Conservation (phyloP, 2,888 invertebrate genomes). For the Platerodrilus igneus region DNA sequence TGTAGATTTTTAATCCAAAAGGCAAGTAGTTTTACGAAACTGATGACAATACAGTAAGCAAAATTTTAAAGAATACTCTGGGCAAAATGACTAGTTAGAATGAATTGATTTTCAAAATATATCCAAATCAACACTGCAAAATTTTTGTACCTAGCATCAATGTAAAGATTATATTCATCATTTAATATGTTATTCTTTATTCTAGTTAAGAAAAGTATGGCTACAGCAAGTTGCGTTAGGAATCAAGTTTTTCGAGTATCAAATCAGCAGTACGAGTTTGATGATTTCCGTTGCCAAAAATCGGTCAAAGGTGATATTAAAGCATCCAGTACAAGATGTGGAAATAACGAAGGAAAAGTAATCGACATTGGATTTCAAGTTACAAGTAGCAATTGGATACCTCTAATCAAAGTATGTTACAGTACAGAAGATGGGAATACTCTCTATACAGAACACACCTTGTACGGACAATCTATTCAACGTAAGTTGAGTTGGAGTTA, state of each 20-base stretch:
- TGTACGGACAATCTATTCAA: constrained; percentile 43
- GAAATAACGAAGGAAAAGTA: constrained; percentile 32
- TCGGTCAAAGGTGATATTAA: constrained; percentile 34
- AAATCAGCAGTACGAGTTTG: constrained; percentile 28
- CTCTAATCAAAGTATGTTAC: constrained; percentile 42
- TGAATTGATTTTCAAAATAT: too few species aligned
- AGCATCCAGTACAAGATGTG: constrained; percentile 35
- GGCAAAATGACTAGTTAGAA: too few species aligned
- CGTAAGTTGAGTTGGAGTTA: constrained; percentile 43
- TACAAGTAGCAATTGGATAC: constrained; percentile 30
- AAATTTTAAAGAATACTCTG: too few species aligned
- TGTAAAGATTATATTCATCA: neutral
- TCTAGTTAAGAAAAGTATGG: constrained; percentile 35
- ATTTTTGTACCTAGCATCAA: neutral
- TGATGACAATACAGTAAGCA: too few species aligned
- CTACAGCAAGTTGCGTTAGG: constrained; percentile 32
- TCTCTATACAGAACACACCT: constrained; percentile 40
- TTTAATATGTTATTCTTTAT: constrained; percentile 13
- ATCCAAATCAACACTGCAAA: neutral
- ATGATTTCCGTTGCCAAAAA: constrained; percentile 34
- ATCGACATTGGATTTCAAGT: constrained; percentile 38
- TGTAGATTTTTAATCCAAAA: too few species aligned
- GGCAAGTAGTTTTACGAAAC: too few species aligned
- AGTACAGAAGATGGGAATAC: constrained; percentile 37
- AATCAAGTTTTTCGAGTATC: constrained; percentile 30